phyloP scores from a whole-genome alignment of 1,140 invertebrate species.

The Pogonognathellus flavescens region DNA sequence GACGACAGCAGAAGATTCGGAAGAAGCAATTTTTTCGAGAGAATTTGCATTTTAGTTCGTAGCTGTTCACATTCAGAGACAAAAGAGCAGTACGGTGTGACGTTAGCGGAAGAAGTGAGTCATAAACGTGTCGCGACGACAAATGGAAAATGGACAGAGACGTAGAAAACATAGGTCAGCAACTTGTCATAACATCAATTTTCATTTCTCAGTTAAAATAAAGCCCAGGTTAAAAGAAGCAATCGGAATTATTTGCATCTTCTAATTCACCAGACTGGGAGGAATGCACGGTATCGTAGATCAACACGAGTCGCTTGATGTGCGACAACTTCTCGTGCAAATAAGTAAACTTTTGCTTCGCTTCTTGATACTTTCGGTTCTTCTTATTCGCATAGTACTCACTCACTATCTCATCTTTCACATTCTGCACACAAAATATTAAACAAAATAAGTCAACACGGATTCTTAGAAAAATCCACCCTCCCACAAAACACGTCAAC shows the following conservation, averaged over 20 bases:
- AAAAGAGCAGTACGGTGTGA: too few species aligned
- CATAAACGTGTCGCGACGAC: too few species aligned
- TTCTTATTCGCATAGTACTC: constrained; percentile 85
- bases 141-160: not conserved
- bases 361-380: constrained; percentile 79
- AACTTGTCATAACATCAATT: not conserved
- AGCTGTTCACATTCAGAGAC: too few species aligned
- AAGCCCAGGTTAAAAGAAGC: constrained; percentile 24
- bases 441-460: constrained; percentile 49
- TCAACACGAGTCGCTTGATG: constrained; percentile 87
- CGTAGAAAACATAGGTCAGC: not conserved
- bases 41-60: too few species aligned
- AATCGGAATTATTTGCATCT: not conserved
- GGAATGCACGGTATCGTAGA: constrained; percentile 77
- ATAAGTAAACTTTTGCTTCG: constrained; percentile 84
- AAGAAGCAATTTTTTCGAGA: too few species aligned
- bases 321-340: constrained; percentile 90
- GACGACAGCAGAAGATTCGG: too few species aligned
- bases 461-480: not conserved
- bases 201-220: constrained; percentile 12
- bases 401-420: constrained; percentile 82
- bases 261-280: constrained; percentile 34
- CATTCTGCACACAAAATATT: constrained; percentile 73
- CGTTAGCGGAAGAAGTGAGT: too few species aligned
- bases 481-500: too few species aligned